These are phyloP conservation scores for Orchesella cincta DNA, from an alignment of 1,140 invertebrate species.

Conservation along the genomic window DNA sequence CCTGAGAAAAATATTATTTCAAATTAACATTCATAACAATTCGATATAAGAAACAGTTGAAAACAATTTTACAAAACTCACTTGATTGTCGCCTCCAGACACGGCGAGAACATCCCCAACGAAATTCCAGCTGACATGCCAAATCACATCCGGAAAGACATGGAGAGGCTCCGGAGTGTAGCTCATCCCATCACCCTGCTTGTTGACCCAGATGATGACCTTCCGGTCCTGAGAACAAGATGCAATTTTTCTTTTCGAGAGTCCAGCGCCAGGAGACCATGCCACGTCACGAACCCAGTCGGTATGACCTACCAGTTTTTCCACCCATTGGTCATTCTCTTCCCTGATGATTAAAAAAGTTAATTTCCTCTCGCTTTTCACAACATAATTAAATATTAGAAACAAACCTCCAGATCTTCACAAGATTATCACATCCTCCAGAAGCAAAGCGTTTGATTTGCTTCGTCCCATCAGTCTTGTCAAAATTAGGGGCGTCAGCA, in stretches of 20 bases:
- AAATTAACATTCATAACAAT: not conserved
- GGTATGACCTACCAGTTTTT: conserved; percentile 65
- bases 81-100: conserved; percentile 98
- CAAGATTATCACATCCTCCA: conserved; percentile 95
- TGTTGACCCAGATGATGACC: conserved; percentile 92
- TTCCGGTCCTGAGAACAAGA: conserved; percentile 79
- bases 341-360: conserved; percentile 52
- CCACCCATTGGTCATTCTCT: conserved; percentile 63
- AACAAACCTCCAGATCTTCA: conserved; percentile 99
- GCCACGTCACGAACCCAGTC: conserved; percentile 73
- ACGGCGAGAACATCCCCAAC: conserved; percentile 96
- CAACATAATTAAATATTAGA: no score
- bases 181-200: conserved; percentile 67
- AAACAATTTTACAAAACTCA: conserved; percentile 57
- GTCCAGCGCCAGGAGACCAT: conserved; percentile 66
- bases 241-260: conserved; percentile 64
- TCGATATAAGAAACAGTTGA: not conserved
- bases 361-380: conserved; percentile 27
- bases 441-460: conserved; percentile 81
- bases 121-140: conserved; percentile 98
- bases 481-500: conserved; percentile 73
- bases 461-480: conserved; percentile 58
- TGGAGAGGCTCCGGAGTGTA: conserved; percentile 85
- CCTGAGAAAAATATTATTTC: conserved; percentile 30
- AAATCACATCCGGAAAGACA: conserved; percentile 95